Evolutionary conservation across 2,888 invertebrate genomes (phyloP).

Genomic region (Altica lythri): DNA sequence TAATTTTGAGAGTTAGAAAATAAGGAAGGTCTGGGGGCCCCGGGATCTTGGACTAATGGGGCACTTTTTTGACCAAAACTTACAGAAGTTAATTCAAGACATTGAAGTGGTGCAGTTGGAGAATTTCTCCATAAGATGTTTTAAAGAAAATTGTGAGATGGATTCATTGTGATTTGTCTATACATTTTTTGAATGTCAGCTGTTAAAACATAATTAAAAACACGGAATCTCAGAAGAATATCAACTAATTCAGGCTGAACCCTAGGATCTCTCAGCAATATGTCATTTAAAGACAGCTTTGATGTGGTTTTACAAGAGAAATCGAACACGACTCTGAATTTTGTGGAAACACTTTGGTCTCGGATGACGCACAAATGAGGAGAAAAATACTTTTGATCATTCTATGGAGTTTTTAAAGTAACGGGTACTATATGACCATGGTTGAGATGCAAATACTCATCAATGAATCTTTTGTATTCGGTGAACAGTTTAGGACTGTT

Average conservation of each 20-base stretch:
- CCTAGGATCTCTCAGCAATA: conserved; percentile 10
- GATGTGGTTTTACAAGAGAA: conserved; percentile 14
- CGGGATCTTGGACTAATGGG: too few relatives aligned
- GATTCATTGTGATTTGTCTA: conserved; percentile 14
- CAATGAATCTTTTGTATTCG: neutral
- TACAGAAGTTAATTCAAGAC: conserved; percentile 23
- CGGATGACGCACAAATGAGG: conserved; percentile 28
- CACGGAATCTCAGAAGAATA: conserved; percentile 17
- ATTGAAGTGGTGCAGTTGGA: conserved; percentile 10
- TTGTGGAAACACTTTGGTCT: conserved; percentile 26
- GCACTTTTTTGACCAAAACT: conserved; percentile 26
- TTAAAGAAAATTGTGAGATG: conserved; percentile 11
- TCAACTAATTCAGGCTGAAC: conserved; percentile 29
- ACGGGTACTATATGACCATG: conserved; percentile 18
- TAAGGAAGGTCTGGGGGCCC: too few relatives aligned
- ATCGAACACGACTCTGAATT: conserved; percentile 29
- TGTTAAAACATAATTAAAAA: conserved; percentile 20
- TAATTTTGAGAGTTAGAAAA: too few relatives aligned
- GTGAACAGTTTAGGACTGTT: neutral
- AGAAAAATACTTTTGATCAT: conserved; percentile 17
- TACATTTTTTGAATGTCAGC: conserved; percentile 24
- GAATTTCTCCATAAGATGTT: conserved; percentile 24
- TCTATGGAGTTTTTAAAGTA: neutral
- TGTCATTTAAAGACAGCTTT: conserved; percentile 18
- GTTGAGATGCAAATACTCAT: neutral